A percentile compares a stretch with the other conserved stretches of the same genome.
These are phyloP conservation scores for Sander vitreus DNA, from an alignment of 2,113 vertebrate genomes.

Conservation along the genomic window DNA sequence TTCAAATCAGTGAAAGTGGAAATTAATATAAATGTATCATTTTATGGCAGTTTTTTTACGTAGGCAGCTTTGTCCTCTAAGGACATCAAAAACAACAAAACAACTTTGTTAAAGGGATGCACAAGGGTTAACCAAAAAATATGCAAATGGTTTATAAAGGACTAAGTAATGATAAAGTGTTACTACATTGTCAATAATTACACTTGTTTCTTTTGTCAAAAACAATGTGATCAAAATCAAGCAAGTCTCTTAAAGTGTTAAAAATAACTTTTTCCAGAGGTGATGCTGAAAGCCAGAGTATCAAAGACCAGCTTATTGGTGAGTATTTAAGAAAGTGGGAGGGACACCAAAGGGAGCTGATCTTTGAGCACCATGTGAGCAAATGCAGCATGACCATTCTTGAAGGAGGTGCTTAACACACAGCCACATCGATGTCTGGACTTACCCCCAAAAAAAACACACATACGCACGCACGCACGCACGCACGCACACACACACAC, in stretches of 20 bases:
- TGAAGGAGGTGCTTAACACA: constrained; percentile 73
- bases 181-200: constrained; percentile 59
- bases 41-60: too few relatives aligned
- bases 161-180: constrained; percentile 72
- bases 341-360: constrained; percentile 63
- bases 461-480: constrained; percentile 32
- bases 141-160: constrained; percentile 35
- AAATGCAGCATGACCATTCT: constrained; percentile 76
- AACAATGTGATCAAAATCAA: constrained; percentile 62
- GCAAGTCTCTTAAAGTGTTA: constrained; percentile 53
- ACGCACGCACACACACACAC: constrained; percentile 14
- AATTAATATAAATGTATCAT: too few relatives aligned
- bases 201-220: constrained; percentile 66
- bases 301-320: constrained; percentile 67
- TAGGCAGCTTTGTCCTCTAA: too few relatives aligned
- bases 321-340: constrained; percentile 55
- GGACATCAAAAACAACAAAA: too few relatives aligned
- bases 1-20: too few relatives aligned
- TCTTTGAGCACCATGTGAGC: constrained; percentile 72
- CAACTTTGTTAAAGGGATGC: too few relatives aligned
- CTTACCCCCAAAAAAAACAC: background rate
- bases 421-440: constrained; percentile 21
- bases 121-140: background rate
- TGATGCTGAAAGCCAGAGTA: constrained; percentile 58
- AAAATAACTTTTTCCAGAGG: constrained; percentile 48